These are phyloP conservation scores for Venturia canescens DNA, from an alignment of 1,140 invertebrate genomes.

Conservation along the genomic window DNA sequence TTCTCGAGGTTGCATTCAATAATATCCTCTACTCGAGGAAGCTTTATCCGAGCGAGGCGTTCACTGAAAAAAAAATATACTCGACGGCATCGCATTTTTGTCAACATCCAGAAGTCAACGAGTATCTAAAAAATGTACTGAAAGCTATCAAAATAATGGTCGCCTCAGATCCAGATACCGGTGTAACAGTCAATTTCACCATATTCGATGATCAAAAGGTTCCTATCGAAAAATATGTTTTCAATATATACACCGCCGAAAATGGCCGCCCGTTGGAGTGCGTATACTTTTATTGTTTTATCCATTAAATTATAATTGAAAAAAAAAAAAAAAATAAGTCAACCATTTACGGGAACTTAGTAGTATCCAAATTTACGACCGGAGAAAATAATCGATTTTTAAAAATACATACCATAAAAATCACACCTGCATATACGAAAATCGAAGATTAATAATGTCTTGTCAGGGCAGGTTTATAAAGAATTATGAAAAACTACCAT, in stretches of 20 bases:
- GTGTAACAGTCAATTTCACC: conserved; percentile 76
- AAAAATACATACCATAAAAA: no score
- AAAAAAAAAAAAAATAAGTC: no score
- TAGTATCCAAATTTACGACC: no score
- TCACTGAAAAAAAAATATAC: conserved; percentile 79
- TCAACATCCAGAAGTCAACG: conserved; percentile 79
- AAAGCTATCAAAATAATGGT: conserved; percentile 73
- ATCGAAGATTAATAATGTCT: no score
- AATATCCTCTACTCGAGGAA: conserved; percentile 78
- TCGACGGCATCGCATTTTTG: conserved; percentile 77
- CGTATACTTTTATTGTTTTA: conserved; percentile 45
- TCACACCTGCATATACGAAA: no score
- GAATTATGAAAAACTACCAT: no score
- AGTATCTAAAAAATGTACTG: conserved; percentile 79
- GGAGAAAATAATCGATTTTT: no score
- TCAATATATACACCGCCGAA: conserved; percentile 75
- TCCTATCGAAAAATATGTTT: conserved; percentile 78
- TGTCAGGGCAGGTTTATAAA: no score
- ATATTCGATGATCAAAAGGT: conserved; percentile 63
- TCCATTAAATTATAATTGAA: no score
- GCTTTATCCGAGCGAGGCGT: conserved; percentile 80
- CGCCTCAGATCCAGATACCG: conserved; percentile 67
- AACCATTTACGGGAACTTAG: no score
- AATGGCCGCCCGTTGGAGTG: conserved; percentile 59
- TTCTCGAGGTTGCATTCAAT: conserved; percentile 80